Evolutionary conservation across 2,888 invertebrate genomes (phyloP), one percentile per base, ranked within the genome.

Genomic region (Melipona bicolor): DNA sequence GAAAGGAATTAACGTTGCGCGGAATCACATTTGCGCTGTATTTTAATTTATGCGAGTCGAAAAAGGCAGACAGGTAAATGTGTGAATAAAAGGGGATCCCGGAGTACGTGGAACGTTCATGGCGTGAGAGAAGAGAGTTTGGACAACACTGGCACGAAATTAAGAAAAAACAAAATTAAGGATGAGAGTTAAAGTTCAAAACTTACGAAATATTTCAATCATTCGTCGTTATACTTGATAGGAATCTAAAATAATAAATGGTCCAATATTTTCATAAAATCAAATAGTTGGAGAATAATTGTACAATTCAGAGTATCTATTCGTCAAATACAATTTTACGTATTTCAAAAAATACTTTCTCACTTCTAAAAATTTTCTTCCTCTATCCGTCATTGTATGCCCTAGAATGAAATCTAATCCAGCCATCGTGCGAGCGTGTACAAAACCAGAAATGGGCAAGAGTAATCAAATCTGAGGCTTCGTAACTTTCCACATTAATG

Each of bases 1-100:
- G n/a, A 13, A 59, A 71, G 24, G 43, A 19, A 43, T 71, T 71
- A 56, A 68, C 68, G 67, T 67, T 43, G 17, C 11, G 17, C 9
- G 17, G 11, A 67, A 67, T 67, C 15, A 9, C 61, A 17, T 17
- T 27, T 61, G 9, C 27, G 24, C 24, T 61, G 17, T 27, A 24
- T 24, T 24, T 24, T 27, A 17, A 24, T 17, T n/a, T 2, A 59
- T 4, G 61, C 61, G 19, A 27, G 9, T 17, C 27, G 24, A 59
- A n/a, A 59, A 59, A 59, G 56, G 0, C 56, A n/a, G n/a, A 2
- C 2, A 13, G n/a, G 24, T 59, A 59, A 43, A 43, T 43, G 43
- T 43, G 9, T 11, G 43, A 43, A 43, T 9, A 11, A 43, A 43
- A 43, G 43, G 43, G 43, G 2, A 43, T 43, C 43, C 43, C 2